Conservation (phyloP, 2,113 vertebrate species). For the Leptodactylus fuscus region DNA sequence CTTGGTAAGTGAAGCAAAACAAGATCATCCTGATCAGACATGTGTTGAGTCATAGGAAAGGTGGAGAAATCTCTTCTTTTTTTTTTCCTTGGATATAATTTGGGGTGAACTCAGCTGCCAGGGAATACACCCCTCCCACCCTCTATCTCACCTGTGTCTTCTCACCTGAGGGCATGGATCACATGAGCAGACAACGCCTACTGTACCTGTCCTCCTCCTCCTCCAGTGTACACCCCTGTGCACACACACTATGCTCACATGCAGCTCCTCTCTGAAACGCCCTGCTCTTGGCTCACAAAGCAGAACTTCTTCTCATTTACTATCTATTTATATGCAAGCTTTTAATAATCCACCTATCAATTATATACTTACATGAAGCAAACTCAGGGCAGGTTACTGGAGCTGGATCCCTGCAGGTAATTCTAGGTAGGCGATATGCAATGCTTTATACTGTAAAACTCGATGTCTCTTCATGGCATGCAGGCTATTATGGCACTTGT, state of each 20-base stretch:
- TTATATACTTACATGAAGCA: slow-evolving; percentile 16
- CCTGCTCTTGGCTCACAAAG: neutral
- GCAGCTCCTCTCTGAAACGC: neutral
- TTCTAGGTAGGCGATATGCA: neutral
- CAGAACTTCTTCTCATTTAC: neutral
- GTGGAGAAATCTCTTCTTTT: slow-evolving; percentile 12
- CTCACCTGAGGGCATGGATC: neutral
- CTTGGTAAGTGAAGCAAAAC: slow-evolving; percentile 45
- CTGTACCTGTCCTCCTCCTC: slow-evolving; percentile 1
- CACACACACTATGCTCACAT: neutral
- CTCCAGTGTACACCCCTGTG: neutral
- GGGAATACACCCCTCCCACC: slow-evolving; percentile 23
- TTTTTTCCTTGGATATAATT: slow-evolving; percentile 22
- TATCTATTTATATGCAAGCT: neutral
- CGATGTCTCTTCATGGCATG: neutral
- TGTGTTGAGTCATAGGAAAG: slow-evolving; percentile 46
- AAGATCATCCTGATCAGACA: slow-evolving; percentile 37
- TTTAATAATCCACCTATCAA: neutral
- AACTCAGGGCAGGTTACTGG: neutral
- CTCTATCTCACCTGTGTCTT: slow-evolving; percentile 6
- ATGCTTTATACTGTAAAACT: neutral
- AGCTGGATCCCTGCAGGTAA: neutral
- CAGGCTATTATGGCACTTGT: neutral
- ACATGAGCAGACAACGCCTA: slow-evolving; percentile 6
- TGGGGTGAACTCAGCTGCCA: slow-evolving; percentile 41